phyloP scores from a whole-genome alignment of 2,113 vertebrate species.

The Oncorhynchus nerka region DNA sequence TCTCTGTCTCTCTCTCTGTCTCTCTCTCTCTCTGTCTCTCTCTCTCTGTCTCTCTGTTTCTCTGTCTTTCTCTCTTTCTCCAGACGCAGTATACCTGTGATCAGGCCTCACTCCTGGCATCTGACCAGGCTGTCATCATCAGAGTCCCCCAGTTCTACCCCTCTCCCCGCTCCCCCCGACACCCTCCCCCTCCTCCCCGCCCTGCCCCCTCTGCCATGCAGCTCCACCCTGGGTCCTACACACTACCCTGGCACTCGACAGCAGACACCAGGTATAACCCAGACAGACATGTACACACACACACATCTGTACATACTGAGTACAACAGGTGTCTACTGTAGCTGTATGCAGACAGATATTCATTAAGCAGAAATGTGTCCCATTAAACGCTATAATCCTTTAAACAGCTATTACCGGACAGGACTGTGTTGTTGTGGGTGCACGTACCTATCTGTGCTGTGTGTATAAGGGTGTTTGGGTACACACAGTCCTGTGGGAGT shows the following conservation, averaged over 20 bases:
- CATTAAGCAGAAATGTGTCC: no score
- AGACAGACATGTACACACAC: background rate
- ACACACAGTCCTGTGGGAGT: background rate
- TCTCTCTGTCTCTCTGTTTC: no score
- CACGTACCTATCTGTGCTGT: background rate
- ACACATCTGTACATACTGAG: background rate
- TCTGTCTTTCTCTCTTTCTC: background rate
- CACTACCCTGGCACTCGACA: conserved; percentile 88
- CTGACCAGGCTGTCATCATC: conserved; percentile 71
- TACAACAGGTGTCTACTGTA: no score
- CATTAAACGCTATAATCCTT: no score
- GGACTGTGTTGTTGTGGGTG: background rate
- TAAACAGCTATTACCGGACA: no score
- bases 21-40: background rate
- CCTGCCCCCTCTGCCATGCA: conserved; percentile 79
- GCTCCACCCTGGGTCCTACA: conserved; percentile 84
- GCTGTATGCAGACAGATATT: no score
- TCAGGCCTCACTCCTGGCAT: conserved; percentile 94
- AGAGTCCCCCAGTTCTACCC: conserved; percentile 69
- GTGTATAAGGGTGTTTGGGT: background rate
- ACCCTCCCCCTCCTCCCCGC: conserved; percentile 58
- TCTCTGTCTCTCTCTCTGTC: no score
- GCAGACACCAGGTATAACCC: conserved; percentile 76
- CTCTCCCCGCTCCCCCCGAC: conserved; percentile 57
- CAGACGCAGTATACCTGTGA: conserved; percentile 84